A percentile compares a stretch with the other conserved stretches of the same genome.
Conservation (phyloP, 2,113 vertebrate species). For the Rutilus rutilus region DNA sequence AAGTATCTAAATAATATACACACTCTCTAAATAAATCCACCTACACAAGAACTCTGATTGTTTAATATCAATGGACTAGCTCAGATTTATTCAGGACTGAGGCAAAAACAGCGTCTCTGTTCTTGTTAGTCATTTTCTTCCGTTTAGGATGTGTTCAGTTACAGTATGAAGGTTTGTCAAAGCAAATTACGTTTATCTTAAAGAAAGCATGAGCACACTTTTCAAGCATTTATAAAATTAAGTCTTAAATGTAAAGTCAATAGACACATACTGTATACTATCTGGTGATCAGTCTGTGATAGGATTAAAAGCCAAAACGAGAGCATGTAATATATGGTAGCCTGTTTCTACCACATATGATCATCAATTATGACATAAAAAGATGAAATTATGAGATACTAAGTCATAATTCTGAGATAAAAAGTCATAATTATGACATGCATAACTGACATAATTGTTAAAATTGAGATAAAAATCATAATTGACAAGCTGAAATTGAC, state of each 20-base stretch:
- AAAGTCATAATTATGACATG: neutral
- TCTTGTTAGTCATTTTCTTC: neutral
- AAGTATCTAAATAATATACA: slow-evolving; percentile 23
- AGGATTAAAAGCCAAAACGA: neutral
- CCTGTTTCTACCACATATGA: neutral
- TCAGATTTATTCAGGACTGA: slow-evolving; percentile 19
- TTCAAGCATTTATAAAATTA: neutral
- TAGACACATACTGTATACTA: neutral
- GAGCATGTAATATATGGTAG: neutral
- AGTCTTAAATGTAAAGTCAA: neutral
- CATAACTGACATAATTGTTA: neutral
- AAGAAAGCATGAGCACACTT: neutral
- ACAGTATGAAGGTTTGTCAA: neutral
- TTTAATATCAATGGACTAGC: slow-evolving; percentile 14
- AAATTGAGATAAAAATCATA: too few species aligned
- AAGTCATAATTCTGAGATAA: neutral
- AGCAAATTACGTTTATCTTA: neutral
- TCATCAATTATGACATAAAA: neutral
- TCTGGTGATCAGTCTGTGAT: neutral
- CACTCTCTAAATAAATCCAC: slow-evolving; percentile 15
- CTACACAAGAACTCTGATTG: slow-evolving; percentile 7
- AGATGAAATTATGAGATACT: neutral
- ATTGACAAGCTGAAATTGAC: too few species aligned
- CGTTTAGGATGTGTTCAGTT: neutral
- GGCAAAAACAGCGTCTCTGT: neutral